Conservation (phyloP, 2,797 vertebrate species). For the Vespertilio murinus region DNA sequence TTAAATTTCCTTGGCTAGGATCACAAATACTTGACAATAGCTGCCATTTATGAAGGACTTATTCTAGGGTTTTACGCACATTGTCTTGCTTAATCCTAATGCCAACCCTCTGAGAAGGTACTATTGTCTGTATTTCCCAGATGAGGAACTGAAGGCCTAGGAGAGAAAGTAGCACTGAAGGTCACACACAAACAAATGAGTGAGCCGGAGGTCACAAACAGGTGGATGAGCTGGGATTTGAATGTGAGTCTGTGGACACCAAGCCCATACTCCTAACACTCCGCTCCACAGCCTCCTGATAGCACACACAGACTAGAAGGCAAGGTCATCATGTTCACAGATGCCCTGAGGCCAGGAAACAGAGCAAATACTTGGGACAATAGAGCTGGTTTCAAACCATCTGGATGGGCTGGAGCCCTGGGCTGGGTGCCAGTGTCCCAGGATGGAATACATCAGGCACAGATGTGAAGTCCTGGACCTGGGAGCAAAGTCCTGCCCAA, state of each 20-base stretch:
- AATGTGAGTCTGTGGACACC: not conserved
- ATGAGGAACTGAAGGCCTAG: not conserved
- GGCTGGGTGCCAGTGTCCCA: not conserved
- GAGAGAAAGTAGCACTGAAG: not conserved
- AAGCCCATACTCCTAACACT: not conserved
- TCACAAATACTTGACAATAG: not conserved
- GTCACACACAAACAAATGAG: not conserved
- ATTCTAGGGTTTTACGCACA: not conserved
- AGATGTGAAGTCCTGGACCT: not conserved
- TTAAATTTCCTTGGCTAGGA: not conserved
- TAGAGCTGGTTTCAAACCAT: not conserved
- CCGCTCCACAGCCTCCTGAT: not conserved
- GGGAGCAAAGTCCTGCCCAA: not conserved
- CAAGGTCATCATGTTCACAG: not conserved
- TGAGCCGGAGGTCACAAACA: not conserved
- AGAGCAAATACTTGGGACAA: not conserved
- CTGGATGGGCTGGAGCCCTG: not conserved
- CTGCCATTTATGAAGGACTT: not conserved
- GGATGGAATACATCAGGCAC: not conserved
- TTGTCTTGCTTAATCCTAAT: not conserved
- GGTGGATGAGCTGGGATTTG: not conserved
- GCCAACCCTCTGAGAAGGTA: not conserved
- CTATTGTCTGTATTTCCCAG: not conserved
- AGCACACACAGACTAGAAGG: not conserved
- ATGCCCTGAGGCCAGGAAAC: not conserved